Conservation (phyloP, 2,797 vertebrate genomes). For the Liasis olivaceus region DNA sequence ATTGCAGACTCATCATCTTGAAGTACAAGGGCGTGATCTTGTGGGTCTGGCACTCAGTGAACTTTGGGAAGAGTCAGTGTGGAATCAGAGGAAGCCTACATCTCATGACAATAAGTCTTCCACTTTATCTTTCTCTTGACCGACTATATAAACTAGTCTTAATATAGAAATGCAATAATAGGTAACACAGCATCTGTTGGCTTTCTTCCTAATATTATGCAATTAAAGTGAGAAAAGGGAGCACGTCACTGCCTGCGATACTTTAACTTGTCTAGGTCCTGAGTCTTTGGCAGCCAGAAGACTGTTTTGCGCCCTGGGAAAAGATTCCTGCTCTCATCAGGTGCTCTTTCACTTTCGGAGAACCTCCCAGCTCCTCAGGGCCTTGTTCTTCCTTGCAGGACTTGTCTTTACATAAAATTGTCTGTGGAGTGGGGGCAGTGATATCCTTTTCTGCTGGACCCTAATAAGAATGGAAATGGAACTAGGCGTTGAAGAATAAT, state of each 20-base stretch:
- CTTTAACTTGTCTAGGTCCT: background rate
- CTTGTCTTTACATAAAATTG: background rate
- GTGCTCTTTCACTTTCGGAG: background rate
- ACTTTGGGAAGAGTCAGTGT: background rate
- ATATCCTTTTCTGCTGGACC: background rate
- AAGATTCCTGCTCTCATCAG: background rate
- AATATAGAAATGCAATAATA: background rate
- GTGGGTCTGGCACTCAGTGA: no score
- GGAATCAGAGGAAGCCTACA: background rate
- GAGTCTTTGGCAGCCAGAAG: background rate
- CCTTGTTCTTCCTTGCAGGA: background rate
- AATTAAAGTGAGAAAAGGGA: background rate
- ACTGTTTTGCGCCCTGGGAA: background rate
- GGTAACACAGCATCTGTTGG: background rate
- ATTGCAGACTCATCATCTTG: background rate
- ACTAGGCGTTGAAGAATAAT: background rate
- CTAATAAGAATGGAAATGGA: background rate
- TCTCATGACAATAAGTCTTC: background rate
- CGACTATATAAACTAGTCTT: background rate
- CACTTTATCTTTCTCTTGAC: background rate
- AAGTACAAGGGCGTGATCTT: background rate
- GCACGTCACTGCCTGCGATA: background rate
- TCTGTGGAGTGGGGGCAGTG: background rate
- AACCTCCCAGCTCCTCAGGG: background rate
- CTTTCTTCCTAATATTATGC: background rate